Evolutionary conservation across 2,888 invertebrate genomes (phyloP), one percentile per base, ranked within the genome.

Genomic region (Ochropleura plecta): DNA sequence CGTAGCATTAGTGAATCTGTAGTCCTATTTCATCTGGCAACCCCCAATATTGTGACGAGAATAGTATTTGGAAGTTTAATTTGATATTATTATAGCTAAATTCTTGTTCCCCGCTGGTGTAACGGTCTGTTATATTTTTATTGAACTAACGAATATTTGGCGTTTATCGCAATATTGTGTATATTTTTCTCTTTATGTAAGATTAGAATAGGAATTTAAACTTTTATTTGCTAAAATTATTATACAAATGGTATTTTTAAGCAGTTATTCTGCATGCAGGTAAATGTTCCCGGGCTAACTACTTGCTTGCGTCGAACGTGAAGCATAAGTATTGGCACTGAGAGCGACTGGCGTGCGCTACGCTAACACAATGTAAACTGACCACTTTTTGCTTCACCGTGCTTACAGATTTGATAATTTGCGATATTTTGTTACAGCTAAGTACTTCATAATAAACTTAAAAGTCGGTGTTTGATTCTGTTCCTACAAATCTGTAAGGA

Each of bases 341-440:
- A 82, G 63, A 81, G 68, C 75, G 69, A 79, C 68, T 78, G 73
- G 78, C 79, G 78, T 68, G 76, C 74, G 76, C 77, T 77, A 69
- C 87, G 80, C 78, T 76, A 71, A 67, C 46, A 73, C 78, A 78
- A 84, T 86, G 88, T 88, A 88, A 88, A 75, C 73, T 79, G 65
- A 70, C 69, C 59, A 53, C 60, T 74, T 67, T 82, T 70, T 85
- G 83, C 63, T 78, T 67, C 51, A 48, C 42, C 10, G n/a, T 66
- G 42, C 76, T 71, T 59, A 69, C 60, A 69, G 68, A 82, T 68
- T 82, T 81, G 57, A 57, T 60, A 53, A 42, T n/a, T 40, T 46
- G 9, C 16, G 1, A 48, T 62, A 1, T 48, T 16, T 46, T 16
- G n/a, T 57, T 18, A 30, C 12, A 30, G 5, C 8, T 5, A 51